phyloP scores from a whole-genome alignment of 1,140 invertebrate genomes.

The Dendroctonus ponderosae region DNA sequence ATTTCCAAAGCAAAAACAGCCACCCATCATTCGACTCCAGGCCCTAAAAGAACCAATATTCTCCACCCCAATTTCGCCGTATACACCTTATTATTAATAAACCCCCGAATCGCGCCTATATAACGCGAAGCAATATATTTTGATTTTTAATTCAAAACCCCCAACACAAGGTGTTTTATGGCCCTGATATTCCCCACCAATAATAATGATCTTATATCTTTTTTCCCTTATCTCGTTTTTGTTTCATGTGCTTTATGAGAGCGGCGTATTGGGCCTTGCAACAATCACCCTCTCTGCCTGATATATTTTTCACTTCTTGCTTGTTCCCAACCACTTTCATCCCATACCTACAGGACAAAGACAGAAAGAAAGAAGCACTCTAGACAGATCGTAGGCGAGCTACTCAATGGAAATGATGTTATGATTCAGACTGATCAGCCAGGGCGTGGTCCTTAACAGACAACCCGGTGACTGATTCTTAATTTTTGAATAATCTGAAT shows the following conservation, averaged over 20 bases:
- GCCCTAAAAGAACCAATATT: slow-evolving; percentile 21
- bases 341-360: not conserved
- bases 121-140: slow-evolving; percentile 46
- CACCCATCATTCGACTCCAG: not conserved
- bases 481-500: slow-evolving; percentile 35
- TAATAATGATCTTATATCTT: slow-evolving; percentile 42
- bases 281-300: no score
- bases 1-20: no score
- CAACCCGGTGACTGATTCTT: slow-evolving; percentile 27
- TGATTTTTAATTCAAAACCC: slow-evolving; percentile 50
- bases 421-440: slow-evolving; percentile 25
- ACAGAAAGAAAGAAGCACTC: slow-evolving; percentile 15
- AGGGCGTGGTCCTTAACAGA: slow-evolving; percentile 19
- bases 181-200: slow-evolving; percentile 42
- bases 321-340: not conserved
- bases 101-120: slow-evolving; percentile 15
- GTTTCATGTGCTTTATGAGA: slow-evolving; percentile 3
- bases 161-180: slow-evolving; percentile 46
- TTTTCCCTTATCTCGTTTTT: slow-evolving; percentile 20
- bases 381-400: slow-evolving; percentile 21
- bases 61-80: slow-evolving; percentile 29
- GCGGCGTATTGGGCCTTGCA: no score
- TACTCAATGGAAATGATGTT: slow-evolving; percentile 24
- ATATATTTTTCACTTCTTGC: no score
- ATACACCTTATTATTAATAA: slow-evolving; percentile 35